A percentile compares a stretch with the other conserved stretches of the same genome.
Evolutionary conservation across 2,113 vertebrate species (phyloP).

Genomic region (Aplodontia rufa): DNA sequence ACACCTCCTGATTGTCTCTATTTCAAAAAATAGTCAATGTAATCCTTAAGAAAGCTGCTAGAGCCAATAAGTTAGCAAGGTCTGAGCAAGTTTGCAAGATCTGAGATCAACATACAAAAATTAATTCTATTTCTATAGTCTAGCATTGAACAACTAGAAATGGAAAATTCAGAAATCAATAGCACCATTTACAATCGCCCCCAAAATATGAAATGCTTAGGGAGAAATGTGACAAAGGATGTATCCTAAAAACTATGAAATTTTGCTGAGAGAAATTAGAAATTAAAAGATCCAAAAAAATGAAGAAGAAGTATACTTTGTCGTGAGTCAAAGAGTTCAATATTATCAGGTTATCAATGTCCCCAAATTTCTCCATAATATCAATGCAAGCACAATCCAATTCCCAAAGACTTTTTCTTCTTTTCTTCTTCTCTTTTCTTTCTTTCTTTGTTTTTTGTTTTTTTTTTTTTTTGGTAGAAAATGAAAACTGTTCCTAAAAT

Average conservation of each 20-base stretch:
- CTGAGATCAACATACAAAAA: not conserved
- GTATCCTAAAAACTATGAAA: not conserved
- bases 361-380: not conserved
- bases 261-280: not conserved
- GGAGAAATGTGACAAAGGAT: not conserved
- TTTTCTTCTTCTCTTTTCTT: no score
- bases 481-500: not conserved
- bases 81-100: not conserved
- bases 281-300: not conserved
- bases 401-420: not conserved
- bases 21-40: not conserved
- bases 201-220: not conserved
- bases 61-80: not conserved
- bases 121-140: not conserved
- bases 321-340: not conserved
- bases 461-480: not conserved
- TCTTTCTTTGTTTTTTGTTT: no score
- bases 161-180: not conserved
- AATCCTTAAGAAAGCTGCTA: not conserved
- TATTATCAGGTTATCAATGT: not conserved
- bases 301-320: not conserved
- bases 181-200: not conserved
- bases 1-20: not conserved
- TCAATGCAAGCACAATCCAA: not conserved
- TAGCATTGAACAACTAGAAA: not conserved